Evolutionary conservation across 1,140 invertebrate species (phyloP), one percentile per base, ranked within the genome.

Genomic region (Caenorhabditis briggsae): DNA sequence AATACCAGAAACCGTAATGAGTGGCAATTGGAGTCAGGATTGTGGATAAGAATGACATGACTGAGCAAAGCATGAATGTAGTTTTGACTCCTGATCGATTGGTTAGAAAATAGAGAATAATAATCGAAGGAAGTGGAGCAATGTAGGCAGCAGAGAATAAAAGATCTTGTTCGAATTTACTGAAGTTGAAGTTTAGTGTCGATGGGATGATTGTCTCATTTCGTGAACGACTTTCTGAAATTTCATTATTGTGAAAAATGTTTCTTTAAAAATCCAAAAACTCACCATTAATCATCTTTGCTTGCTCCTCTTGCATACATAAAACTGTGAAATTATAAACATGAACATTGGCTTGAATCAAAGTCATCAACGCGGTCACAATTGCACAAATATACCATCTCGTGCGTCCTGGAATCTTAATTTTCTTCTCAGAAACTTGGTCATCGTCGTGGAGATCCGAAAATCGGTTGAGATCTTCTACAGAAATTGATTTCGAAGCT

Each of bases 51-150:
- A 78, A 78, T 50, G 70, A 78, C 46, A 78, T 48, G 25, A 78
- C 18, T 14, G 70, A 78, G 20, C 70, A 78, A 6, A 78, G n/a
- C 70, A 78, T 48, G 14, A 78, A n/a, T n/a, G 70, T 50, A 8
- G 70, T 53, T 50, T 78, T 78, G n/a, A 78, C 70, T 78, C 70
- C 70, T 18, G 70, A 78, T 78, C 70, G 43, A 78, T 78, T 78
- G 6, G 70, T 50, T 46, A 78, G 12, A 5, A 78, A 78, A n/a
- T 78, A 78, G 5, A 78, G n/a, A 14, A 78, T 78, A 11, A 78
- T 78, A 16, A 78, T 78, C 0, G 70, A 78, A 1, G 70, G 70
- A 18, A 78, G 20, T 53, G 70, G 70, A 78, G 70, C 70, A 78
- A 78, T 78, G 46, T 78, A 78, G 11, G 70, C 70, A 50, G 70